Evolutionary conservation across 2,888 invertebrate genomes (phyloP), one percentile per base, ranked within the genome.

Genomic region (Drosophila colorata): DNA sequence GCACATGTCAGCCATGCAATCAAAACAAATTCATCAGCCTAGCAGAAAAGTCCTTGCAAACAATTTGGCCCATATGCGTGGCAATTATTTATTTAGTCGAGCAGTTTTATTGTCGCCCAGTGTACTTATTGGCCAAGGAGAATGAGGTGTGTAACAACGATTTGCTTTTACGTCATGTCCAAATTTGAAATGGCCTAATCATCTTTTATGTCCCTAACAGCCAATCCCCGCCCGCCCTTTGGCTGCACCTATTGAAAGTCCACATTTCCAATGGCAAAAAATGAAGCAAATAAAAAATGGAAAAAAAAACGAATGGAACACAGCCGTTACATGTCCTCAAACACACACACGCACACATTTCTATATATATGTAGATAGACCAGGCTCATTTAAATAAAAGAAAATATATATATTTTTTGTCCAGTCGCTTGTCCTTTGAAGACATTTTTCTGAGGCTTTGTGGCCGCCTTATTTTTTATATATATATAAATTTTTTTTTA

Each of bases 331-430:
- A 80, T 83, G 69, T 86, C 60, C 67, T 56, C 67, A 53, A 40
- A 59, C 46, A 58, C 18, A 48, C 58, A 59, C 44, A 57, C 25
- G 63, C 44, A 69, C 58, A 67, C 33, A 46, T 37, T n/a, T 33
- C 53, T 18, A 20, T 49, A 31, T 18, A 44, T 37, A 52, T 47
- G 16, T 35, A 46, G 49, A 70, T 69, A 69, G 64, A 70, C 59
- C 55, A 67, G 71, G 74, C 85, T 89, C 85, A 86, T 86, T 86
- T 86, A 86, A 86, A 86, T 86, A 86, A 88, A 86, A 82, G 86
- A 85, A 89, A 73, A 88, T 78, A 85, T 84, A 70, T 61, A 59
- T 20, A 40, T n/a, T 75, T 67, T 70, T 73, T 71, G 80, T 80
- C 81, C 87, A 80, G 68, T 59, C 81, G 64, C 66, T 69, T 70